These are phyloP conservation scores for Oceanodroma leucorhoa DNA, from an alignment of 2,797 vertebrate genomes.

Conservation along the genomic window DNA sequence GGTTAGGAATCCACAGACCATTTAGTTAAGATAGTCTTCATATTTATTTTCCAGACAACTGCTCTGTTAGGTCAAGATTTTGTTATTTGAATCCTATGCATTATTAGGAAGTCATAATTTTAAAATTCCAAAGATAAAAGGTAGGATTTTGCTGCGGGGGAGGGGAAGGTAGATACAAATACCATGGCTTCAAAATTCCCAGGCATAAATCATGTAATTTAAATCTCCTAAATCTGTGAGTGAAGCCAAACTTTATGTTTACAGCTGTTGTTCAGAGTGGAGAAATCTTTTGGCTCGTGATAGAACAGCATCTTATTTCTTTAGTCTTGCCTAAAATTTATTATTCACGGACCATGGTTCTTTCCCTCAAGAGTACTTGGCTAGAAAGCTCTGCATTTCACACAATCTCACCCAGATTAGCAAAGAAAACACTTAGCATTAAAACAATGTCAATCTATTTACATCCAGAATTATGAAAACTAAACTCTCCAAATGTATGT, in stretches of 20 bases:
- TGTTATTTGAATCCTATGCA: not conserved
- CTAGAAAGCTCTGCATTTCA: constrained; percentile 55
- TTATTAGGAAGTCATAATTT: constrained; percentile 36
- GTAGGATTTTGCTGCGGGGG: not conserved
- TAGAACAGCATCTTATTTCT: constrained; percentile 33
- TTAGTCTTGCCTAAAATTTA: constrained; percentile 60
- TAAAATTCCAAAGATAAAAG: constrained; percentile 19
- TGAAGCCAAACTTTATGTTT: constrained; percentile 9
- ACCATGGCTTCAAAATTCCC: not conserved
- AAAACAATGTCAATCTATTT: constrained; percentile 47
- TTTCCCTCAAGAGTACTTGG: constrained; percentile 38
- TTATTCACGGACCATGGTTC: constrained; percentile 40
- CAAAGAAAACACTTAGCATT: constrained; percentile 66
- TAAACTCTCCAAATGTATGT: not conserved
- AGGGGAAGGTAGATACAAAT: not conserved
- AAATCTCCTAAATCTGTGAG: constrained; percentile 32
- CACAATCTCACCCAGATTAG: constrained; percentile 52
- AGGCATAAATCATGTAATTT: constrained; percentile 28
- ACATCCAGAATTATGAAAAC: constrained; percentile 45
- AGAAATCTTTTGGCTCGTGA: constrained; percentile 8
- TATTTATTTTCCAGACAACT: not conserved
- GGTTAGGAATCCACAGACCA: not conserved
- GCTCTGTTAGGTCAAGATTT: constrained; percentile 5
- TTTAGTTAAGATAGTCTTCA: not conserved
- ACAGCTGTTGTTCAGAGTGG: constrained; percentile 37